Conservation (phyloP, 2,113 vertebrate species). For the Gallinago jamesoni region DNA sequence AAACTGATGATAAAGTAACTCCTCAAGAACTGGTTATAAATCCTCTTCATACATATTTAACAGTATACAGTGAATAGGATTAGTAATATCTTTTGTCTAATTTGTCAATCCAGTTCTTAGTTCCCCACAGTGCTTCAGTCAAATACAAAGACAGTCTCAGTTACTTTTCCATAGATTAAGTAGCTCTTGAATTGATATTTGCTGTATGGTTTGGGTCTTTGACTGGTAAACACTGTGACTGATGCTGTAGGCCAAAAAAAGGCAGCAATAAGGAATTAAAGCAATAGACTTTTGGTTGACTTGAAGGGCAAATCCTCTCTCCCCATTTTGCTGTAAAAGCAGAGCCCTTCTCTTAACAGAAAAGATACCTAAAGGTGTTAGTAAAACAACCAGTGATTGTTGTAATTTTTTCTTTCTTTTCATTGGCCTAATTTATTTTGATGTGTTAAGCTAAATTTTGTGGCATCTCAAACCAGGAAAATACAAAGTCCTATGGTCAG, state of each 20-base stretch:
- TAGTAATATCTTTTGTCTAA: conserved; percentile 67
- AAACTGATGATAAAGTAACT: conserved; percentile 64
- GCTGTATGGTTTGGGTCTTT: conserved; percentile 64
- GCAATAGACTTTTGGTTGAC: conserved; percentile 45
- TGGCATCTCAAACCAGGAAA: neutral
- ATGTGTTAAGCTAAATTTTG: neutral
- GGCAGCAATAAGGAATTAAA: conserved; percentile 48
- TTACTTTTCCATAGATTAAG: conserved; percentile 67
- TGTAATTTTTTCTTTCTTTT: conserved; percentile 21
- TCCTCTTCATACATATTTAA: conserved; percentile 66
- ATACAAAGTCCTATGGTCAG: neutral
- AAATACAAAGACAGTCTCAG: conserved; percentile 63
- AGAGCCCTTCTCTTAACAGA: neutral
- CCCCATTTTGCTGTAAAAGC: neutral
- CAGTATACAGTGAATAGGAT: conserved; percentile 61
- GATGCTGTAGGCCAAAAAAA: conserved; percentile 57
- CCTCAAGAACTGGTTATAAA: conserved; percentile 65
- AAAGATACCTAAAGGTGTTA: neutral
- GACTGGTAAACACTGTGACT: conserved; percentile 66
- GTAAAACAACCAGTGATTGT: neutral
- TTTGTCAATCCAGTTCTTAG: conserved; percentile 63
- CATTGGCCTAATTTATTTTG: neutral
- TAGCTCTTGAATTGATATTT: conserved; percentile 65
- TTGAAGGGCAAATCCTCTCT: conserved; percentile 50
- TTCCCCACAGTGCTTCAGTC: conserved; percentile 56